Base-by-base conservation (phyloP, 1,140 invertebrate genomes). In the Sesamia nonagrioides region DNA sequence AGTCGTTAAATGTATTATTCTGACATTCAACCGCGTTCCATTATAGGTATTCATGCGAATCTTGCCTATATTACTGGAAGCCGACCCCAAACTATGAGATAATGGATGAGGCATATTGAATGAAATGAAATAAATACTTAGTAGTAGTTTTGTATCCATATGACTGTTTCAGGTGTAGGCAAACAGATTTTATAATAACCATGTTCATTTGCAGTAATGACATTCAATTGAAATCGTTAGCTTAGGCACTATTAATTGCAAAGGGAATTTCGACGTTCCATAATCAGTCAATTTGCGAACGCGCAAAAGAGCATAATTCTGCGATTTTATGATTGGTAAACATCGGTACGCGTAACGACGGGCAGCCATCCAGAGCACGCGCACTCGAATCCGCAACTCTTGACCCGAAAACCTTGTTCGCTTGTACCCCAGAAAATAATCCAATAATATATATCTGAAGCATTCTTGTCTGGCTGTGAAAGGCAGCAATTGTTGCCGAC, bases 391-490 rank as follows among this genome's bases (percentile, higher is more conserved):
- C 58, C 60, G 60, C 52, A 37, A 33, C 56, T 60, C 56, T 75
- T 75, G 73, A 75, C 73, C 56, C 42, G 21, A 75, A 75, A 75
- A 75, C 73, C 73, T 75, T 75, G 54, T 75, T 75, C 73, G 56
- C 48, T 75, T 61, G 58, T 63, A 61, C 18, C 60, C 52, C 18
- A 63, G 58, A 75, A 75, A 75, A 75, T 75, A 75, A 75, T 75
- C 73, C 58, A 50, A 75, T 61, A 61, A 75, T 75, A 71, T 54
- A 75, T 75, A 61, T 61, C 45, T 61, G 73, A 75, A 61, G 58
- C 40, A 75, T 61, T 63, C 42, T 75, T 75, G 58, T 75, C 73
- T 75, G 73, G 18, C 58, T 75, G 56, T 61, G 73, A 75, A 75
- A 75, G 54, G 42, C 21, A 50, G 56, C 42, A 75, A 75, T 63